These are phyloP conservation scores for Folsomia candida DNA, from an alignment of 2,888 invertebrate species.

Conservation along the genomic window DNA sequence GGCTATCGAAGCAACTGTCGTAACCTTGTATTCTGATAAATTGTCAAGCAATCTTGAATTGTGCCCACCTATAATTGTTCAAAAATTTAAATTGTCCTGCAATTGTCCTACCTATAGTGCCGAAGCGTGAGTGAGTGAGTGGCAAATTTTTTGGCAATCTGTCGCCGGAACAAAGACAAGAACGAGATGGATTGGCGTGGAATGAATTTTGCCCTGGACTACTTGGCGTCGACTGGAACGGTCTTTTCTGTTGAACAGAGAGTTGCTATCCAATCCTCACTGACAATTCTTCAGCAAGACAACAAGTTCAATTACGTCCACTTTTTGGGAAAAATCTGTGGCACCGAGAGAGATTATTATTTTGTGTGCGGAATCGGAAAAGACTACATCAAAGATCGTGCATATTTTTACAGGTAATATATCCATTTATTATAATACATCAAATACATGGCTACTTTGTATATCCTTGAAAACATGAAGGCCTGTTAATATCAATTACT, in stretches of 20 bases:
- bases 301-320: conserved; percentile 78
- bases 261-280: conserved; percentile 67
- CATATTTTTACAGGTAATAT: conserved; percentile 71
- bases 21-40: too few species aligned
- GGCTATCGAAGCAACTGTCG: too few species aligned
- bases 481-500: neutral
- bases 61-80: too few species aligned
- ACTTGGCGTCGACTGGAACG: conserved; percentile 65
- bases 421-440: neutral
- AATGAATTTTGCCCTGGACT: conserved; percentile 59
- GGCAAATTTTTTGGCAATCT: too few species aligned
- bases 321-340: conserved; percentile 83
- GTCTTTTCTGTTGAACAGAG: conserved; percentile 72
- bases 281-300: conserved; percentile 75
- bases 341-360: conserved; percentile 74
- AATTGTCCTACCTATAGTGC: too few species aligned
- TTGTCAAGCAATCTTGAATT: too few species aligned
- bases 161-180: too few species aligned
- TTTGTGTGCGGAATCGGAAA: conserved; percentile 74
- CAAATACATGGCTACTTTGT: neutral
- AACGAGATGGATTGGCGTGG: conserved; percentile 61
- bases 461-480: too few species aligned
- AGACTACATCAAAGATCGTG: conserved; percentile 70
- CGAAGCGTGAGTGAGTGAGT: too few species aligned
- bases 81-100: too few species aligned